These are phyloP conservation scores for Pristionchus fissidentatus DNA, from an alignment of 2,888 invertebrate species.

Conservation along the genomic window DNA sequence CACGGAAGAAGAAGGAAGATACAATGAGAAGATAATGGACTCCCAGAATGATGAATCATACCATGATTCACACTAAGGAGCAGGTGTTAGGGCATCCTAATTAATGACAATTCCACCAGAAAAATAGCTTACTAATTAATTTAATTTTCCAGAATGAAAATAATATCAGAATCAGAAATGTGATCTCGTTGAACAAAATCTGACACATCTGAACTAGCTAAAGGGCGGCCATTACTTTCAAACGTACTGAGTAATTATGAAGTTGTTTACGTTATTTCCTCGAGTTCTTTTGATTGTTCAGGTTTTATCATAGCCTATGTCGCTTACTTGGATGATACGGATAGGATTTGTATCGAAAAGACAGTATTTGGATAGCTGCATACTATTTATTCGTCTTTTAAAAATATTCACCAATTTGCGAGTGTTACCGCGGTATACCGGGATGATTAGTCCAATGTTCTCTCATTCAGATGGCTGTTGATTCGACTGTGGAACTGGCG, in stretches of 20 bases:
- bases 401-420: neutral
- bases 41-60: neutral
- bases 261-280: no score
- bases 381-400: neutral
- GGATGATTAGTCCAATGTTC: no score
- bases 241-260: neutral
- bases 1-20: constrained; percentile 2
- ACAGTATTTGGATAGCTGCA: neutral
- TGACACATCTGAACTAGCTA: neutral
- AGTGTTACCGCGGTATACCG: no score
- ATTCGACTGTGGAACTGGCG: neutral
- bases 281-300: no score
- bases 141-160: neutral
- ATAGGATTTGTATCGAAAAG: neutral
- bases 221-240: neutral
- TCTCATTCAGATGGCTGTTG: constrained; percentile 44
- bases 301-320: neutral
- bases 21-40: neutral
- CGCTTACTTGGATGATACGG: neutral
- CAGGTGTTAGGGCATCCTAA: no score
- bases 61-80: neutral
- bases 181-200: no score
- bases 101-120: neutral
- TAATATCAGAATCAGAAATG: neutral
- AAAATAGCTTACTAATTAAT: no score